A percentile compares a stretch with the other conserved stretches of the same genome.
These are phyloP conservation scores for Drosophila mimetica DNA, from an alignment of 2,888 invertebrate genomes.

Conservation along the genomic window DNA sequence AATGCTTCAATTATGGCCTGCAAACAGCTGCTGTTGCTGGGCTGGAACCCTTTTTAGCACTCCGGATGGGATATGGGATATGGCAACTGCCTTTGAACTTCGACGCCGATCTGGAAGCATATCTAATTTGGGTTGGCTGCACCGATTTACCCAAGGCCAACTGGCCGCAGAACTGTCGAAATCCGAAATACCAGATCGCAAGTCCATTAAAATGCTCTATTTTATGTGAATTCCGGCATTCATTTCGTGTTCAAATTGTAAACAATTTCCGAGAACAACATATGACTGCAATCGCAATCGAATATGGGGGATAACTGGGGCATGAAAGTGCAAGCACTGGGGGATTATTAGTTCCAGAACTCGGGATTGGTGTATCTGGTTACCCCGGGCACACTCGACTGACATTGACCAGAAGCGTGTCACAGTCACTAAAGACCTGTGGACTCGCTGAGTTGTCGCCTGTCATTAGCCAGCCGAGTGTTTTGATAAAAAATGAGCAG, in stretches of 20 bases:
- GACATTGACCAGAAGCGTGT: constrained; percentile 74
- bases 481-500: constrained; percentile 69
- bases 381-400: constrained; percentile 37
- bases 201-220: constrained; percentile 25
- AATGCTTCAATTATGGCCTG: constrained; percentile 77
- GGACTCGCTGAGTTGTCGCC: constrained; percentile 70
- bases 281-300: constrained; percentile 44
- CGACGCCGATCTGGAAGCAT: constrained; percentile 33
- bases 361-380: not conserved
- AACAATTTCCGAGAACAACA: constrained; percentile 30
- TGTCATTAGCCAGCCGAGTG: constrained; percentile 67
- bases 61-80: constrained; percentile 6
- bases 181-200: constrained; percentile 1
- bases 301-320: constrained; percentile 55
- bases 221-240: constrained; percentile 23
- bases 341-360: constrained; percentile 16
- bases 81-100: constrained; percentile 52
- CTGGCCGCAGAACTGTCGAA: constrained; percentile 1
- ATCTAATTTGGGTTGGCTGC: constrained; percentile 49
- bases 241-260: constrained; percentile 15
- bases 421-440: constrained; percentile 25
- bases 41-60: constrained; percentile 75
- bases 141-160: constrained; percentile 36
- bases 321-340: constrained; percentile 52
- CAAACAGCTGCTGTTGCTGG: constrained; percentile 68